Percentiles rank a stretch among this genome's conserved stretches.
These are phyloP conservation scores for Tachysurus vachellii DNA, from an alignment of 2,113 vertebrate species.

Conservation along the genomic window DNA sequence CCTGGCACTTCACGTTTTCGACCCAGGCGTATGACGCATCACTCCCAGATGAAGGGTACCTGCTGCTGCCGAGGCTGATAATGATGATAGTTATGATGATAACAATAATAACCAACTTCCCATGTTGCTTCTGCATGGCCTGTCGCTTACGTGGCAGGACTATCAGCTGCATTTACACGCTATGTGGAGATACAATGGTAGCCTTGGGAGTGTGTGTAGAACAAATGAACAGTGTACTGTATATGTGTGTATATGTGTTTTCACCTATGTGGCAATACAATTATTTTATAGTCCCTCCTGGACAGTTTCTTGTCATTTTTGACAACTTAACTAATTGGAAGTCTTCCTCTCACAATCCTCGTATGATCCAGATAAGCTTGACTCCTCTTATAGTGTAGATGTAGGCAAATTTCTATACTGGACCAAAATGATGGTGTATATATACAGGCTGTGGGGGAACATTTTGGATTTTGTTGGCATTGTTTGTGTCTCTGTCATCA, in stretches of 20 bases:
- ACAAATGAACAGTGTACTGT: slow-evolving; percentile 38
- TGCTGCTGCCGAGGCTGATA: slow-evolving; percentile 71
- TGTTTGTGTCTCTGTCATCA: no score
- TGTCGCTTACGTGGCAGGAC: slow-evolving; percentile 59
- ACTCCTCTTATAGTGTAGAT: neutral
- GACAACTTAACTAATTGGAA: slow-evolving; percentile 37
- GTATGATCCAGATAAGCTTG: slow-evolving; percentile 8
- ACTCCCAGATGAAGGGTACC: slow-evolving; percentile 58
- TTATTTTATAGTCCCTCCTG: slow-evolving; percentile 31
- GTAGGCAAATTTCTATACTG: neutral
- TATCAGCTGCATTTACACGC: slow-evolving; percentile 64
- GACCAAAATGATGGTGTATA: neutral
- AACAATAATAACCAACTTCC: slow-evolving; percentile 71
- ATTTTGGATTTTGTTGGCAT: neutral
- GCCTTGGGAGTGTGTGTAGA: slow-evolving; percentile 54
- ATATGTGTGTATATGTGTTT: slow-evolving; percentile 50
- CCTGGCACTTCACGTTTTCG: slow-evolving; percentile 59
- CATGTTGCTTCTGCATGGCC: slow-evolving; percentile 60
- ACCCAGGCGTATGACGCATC: slow-evolving; percentile 66
- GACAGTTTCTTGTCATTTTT: slow-evolving; percentile 38
- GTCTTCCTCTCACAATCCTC: slow-evolving; percentile 1
- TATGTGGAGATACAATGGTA: slow-evolving; percentile 61
- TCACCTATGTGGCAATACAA: slow-evolving; percentile 29
- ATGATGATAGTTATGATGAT: slow-evolving; percentile 72
- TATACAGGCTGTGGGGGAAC: neutral